Evolutionary conservation across 1,140 invertebrate genomes (phyloP), one percentile per base, ranked within the genome.

Genomic region (Zaprionus lachaisei): DNA sequence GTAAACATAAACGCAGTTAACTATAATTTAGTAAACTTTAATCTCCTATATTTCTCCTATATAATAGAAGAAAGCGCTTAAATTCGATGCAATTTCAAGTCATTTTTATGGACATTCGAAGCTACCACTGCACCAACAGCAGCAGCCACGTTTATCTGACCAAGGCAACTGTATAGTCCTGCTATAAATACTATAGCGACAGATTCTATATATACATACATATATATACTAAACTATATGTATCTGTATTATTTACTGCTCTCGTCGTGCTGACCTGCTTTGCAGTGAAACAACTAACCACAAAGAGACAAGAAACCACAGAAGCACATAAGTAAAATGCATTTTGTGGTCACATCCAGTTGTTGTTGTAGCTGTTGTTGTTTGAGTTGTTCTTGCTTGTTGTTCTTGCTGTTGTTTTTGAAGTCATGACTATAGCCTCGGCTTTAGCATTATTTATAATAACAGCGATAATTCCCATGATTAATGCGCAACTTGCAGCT

Each of bases 391-490:
- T 67, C 24, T 20, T 24, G 26, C 14, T 73, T 47, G 44, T 47
- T 54, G 34, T 41, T 44, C 24, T 64, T 56, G 51, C 22, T 44
- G 34, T 56, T 44, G 64, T 69, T 63, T 34, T 63, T 66, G 24
- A 69, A 74, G 72, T 73, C 56, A 60, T 67, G 44, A 20, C 34
- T 72, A 55, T 60, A 67, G 55, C 56, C 63, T 61, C 24, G 56
- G 77, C 72, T 67, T 76, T 71, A 77, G 37, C 74, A 80, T 80
- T 72, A 80, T 77, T 80, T 80, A 80, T 80, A 70, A 61, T 54
- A 69, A 54, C 64, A 77, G 61, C 75, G 78, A 80, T 80, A 80
- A 80, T 78, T 70, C 75, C 70, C 69, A 78, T 74, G 78, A 80
- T 80, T 78, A 80, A 80, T 80, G 78, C 61, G 61, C 78, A 73